Percentiles rank a stretch among this genome's conserved stretches.
Conservation (phyloP, 2,888 invertebrate species). For the Dascillus cervinus region DNA sequence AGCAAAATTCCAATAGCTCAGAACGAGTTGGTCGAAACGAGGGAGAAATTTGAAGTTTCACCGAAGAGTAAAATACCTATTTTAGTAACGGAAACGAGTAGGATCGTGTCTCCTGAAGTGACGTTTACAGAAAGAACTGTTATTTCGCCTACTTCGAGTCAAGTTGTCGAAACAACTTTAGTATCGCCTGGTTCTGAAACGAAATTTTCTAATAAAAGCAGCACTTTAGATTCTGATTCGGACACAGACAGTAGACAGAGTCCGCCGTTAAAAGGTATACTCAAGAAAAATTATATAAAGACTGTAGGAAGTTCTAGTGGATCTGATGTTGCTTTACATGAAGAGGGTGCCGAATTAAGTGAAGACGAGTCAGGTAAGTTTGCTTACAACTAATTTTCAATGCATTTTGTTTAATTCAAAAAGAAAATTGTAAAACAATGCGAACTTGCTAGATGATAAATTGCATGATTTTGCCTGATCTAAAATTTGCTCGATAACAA, state of each 20-base stretch:
- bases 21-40: conserved; percentile 16
- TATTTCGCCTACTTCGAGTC: conserved; percentile 18
- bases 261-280: conserved; percentile 37
- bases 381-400: no score
- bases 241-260: conserved; percentile 39
- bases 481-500: no score
- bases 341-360: conserved; percentile 54
- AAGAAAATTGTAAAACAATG: no score
- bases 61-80: conserved; percentile 44
- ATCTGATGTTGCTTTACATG: conserved; percentile 56
- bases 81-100: conserved; percentile 35
- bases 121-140: conserved; percentile 21
- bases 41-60: conserved; percentile 17
- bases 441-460: no score
- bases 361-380: conserved; percentile 57
- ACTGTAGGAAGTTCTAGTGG: conserved; percentile 56
- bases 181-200: conserved; percentile 32
- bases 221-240: conserved; percentile 41
- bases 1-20: conserved; percentile 30
- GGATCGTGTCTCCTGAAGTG: conserved; percentile 28
- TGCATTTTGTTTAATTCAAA: no score
- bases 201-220: conserved; percentile 31
- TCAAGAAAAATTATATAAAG: conserved; percentile 37
- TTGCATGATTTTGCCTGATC: no score
- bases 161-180: conserved; percentile 26